Base-by-base conservation (phyloP, 2,113 vertebrate genomes). In the Scomber japonicus region DNA sequence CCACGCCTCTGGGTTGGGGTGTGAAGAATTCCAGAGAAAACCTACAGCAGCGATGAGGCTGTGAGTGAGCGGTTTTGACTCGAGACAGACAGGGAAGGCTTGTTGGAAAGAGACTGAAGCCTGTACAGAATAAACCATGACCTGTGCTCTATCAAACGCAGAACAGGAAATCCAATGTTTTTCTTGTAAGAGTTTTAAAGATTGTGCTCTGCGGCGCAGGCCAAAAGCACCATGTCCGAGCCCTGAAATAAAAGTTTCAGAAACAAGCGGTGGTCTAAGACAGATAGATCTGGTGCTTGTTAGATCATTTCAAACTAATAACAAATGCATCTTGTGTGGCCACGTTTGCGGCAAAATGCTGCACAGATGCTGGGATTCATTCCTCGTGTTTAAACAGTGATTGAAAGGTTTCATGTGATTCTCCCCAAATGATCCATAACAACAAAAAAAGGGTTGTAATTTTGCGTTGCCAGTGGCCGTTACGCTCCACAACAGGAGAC, bases 21-120 rank as follows among this genome's bases (percentile, higher is more conserved):
- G 82, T 78, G 88, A 85, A 16, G 84, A 75, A 91, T 84, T 88
- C 80, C 73, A 80, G 82, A 77, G 71, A 48, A 73, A 92, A 91
- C 84, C 86, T 81, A 83, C 79, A 82, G 83, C 80, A 45, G 66
- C 24, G 64, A 51, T 1, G 11, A 44, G 62, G 55, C 66, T 3
- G 57, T 71, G 61, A 87, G 90, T 74, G 59, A 77, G 69, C 13
- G 49, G 72, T 79, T 40, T 79, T 78, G 75, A 86, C 79, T 85
- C 1, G 0, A 54, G 13, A 45, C 73, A 61, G 15, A 85, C 68
- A 85, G 77, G 78, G n/a, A 54, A 11, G 63, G 53, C 60, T 80
- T 89, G 85, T 82, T 87, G 73, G 71, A 76, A 13, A 21, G 48
- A 69, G 17, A 67, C 53, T 8, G 50, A 55, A 49, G 65, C 64